These are phyloP conservation scores for Pachycephus smyrnensis DNA, from an alignment of 2,888 invertebrate species.

Conservation along the genomic window DNA sequence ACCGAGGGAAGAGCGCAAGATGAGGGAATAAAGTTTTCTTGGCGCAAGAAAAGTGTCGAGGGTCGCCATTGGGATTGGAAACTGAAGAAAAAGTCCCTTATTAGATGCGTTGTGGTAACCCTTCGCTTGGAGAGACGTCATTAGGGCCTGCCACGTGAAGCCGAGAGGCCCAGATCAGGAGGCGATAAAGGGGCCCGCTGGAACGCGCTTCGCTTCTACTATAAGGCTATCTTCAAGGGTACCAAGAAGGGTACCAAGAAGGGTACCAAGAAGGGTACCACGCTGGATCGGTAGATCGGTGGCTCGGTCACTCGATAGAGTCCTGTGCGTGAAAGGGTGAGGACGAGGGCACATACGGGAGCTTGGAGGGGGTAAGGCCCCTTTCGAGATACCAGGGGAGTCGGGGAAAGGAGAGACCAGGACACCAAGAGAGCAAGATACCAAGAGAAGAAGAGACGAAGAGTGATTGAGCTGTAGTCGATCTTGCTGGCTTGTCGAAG, in stretches of 20 bases:
- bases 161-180: constrained; percentile 37
- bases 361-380: constrained; percentile 10
- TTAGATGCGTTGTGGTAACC: constrained; percentile 56
- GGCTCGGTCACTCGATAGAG: not conserved
- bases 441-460: constrained; percentile 57
- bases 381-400: not conserved
- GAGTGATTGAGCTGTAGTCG: constrained; percentile 67
- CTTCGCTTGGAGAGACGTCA: constrained; percentile 60
- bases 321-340: constrained; percentile 22
- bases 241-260: no score
- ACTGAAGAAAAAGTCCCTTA: constrained; percentile 55
- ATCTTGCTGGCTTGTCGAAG: constrained; percentile 62
- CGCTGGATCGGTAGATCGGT: no score
- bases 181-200: not conserved
- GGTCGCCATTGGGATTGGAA: constrained; percentile 58
- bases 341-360: constrained; percentile 28
- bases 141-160: constrained; percentile 64
- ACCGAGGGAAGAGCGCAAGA: no score
- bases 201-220: not conserved
- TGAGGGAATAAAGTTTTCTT: no score
- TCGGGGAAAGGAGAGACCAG: not conserved
- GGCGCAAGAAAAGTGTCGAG: not conserved
- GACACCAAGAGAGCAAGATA: not conserved
- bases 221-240: no score
- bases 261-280: no score